Evolutionary conservation across 30 jellyfish, hydroid and myxozoan species (phyloP).

Genomic region (Haliclystus octoradiatus): DNA sequence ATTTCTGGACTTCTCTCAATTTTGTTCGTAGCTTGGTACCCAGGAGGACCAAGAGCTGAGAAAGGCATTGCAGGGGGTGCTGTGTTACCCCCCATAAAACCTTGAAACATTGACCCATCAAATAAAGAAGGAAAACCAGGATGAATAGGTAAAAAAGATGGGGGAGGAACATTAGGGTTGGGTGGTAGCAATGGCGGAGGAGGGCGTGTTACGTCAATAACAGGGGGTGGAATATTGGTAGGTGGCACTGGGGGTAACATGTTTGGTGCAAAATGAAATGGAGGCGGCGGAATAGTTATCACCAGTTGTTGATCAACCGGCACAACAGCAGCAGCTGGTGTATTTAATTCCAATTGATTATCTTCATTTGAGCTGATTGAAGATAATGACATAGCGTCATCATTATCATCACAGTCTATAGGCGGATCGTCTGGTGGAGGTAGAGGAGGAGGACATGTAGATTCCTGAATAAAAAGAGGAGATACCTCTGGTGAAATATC

Average conservation of each 20-base stretch:
- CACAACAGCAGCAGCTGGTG: constrained; percentile 22
- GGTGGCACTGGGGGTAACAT: constrained; percentile 41
- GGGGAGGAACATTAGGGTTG: constrained; percentile 40
- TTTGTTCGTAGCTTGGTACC: neutral
- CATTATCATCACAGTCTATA: constrained; percentile 51
- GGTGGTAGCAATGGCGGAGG: constrained; percentile 43
- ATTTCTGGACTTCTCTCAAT: neutral
- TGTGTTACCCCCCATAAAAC: neutral
- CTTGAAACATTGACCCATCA: neutral
- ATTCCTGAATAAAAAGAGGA: constrained; percentile 7
- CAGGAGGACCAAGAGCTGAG: neutral
- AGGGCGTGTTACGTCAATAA: neutral
- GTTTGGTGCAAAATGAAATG: neutral
- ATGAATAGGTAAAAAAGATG: constrained; percentile 20
- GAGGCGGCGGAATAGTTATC: neutral
- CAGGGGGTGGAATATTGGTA: constrained; percentile 11
- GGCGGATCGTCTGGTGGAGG: too few relatives aligned
- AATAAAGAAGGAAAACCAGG: constrained; percentile 11
- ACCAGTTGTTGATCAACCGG: neutral
- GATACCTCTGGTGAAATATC: constrained; percentile 70
- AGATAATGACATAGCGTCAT: constrained; percentile 95
- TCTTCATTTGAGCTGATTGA: constrained; percentile 96
- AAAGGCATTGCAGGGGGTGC: neutral
- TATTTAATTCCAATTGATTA: constrained; percentile 53
- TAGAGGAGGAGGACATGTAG: too few relatives aligned